Conservation (phyloP, 2,113 vertebrate genomes). For the Oxyura jamaicensis region DNA sequence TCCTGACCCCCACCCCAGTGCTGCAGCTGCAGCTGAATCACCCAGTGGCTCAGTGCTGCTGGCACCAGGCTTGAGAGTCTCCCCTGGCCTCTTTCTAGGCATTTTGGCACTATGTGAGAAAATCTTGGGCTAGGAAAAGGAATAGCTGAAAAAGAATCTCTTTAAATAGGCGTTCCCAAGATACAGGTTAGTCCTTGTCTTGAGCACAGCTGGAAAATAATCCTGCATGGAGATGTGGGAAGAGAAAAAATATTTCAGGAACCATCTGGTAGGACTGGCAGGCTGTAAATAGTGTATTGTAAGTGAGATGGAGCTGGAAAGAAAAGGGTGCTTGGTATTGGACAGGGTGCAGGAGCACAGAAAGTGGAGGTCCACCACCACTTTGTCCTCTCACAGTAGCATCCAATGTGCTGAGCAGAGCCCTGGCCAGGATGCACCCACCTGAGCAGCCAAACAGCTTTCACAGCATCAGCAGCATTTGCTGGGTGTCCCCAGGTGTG, state of each 20-base stretch:
- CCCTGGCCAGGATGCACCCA: not conserved
- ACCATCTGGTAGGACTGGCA: not conserved
- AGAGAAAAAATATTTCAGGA: not conserved
- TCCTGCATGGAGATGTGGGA: not conserved
- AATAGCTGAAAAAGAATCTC: not conserved
- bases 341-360: not conserved
- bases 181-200: not conserved
- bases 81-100: not conserved
- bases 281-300: not conserved
- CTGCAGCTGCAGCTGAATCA: not conserved
- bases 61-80: not conserved
- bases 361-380: not conserved
- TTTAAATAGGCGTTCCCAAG: not conserved
- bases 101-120: not conserved
- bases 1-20: not conserved
- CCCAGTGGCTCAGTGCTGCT: not conserved
- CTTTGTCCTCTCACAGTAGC: not conserved
- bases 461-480: not conserved
- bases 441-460: not conserved
- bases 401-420: accelerated
- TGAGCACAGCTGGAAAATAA: not conserved
- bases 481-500: not conserved
- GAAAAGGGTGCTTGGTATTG: not conserved
- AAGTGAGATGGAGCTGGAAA: not conserved
- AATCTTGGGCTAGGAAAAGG: not conserved